A percentile compares a stretch with the other conserved stretches of the same genome.
Evolutionary conservation across 2,113 vertebrate species (phyloP).

Genomic region (Salvelinus sp.): DNA sequence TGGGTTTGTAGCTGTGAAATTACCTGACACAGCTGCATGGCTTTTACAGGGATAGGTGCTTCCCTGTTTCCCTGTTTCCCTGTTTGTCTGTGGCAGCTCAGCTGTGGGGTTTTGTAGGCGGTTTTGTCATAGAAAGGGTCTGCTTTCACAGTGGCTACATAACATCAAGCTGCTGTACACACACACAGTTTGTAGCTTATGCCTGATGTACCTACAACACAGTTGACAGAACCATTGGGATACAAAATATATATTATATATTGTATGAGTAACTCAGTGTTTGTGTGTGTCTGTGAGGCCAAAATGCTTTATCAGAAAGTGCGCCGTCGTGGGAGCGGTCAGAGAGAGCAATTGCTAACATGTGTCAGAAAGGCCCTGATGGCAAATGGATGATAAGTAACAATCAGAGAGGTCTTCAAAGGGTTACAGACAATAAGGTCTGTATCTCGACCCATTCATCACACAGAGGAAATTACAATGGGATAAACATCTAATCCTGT

Average conservation of each 20-base stretch:
- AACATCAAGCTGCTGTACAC: no score
- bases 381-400: constrained; percentile 69
- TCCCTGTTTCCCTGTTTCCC: constrained; percentile 1
- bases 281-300: no score
- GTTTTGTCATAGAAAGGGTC: background rate
- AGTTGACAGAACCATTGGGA: background rate
- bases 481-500: constrained; percentile 70
- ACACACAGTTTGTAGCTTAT: no score
- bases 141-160: background rate
- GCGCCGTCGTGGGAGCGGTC: background rate
- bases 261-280: no score
- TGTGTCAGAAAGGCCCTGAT: constrained; percentile 49
- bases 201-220: no score
- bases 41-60: constrained; percentile 48
- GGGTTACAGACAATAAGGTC: constrained; percentile 68
- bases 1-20: constrained; percentile 68
- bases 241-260: background rate
- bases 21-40: constrained; percentile 65
- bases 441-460: constrained; percentile 71
- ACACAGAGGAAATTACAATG: constrained; percentile 73
- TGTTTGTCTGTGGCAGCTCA: constrained; percentile 43
- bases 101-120: constrained; percentile 35
- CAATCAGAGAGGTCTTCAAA: constrained; percentile 47
- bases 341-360: constrained; percentile 16
- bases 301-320: no score